A percentile compares a stretch with the other conserved stretches of the same genome.
These are phyloP conservation scores for Scarus forsteni DNA, from an alignment of 2,797 vertebrate species.

Conservation along the genomic window DNA sequence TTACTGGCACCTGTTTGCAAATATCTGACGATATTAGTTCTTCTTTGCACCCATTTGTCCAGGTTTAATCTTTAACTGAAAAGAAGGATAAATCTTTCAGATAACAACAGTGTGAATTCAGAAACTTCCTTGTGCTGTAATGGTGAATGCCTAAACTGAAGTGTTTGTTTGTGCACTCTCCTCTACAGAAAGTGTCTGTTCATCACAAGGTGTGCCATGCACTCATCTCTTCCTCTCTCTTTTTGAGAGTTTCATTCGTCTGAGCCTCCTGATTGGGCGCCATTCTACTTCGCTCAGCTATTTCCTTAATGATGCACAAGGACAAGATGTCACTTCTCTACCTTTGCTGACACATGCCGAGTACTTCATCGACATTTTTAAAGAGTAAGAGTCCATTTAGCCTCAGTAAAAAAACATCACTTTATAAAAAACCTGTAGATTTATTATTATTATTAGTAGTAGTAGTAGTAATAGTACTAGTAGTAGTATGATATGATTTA, in stretches of 20 bases:
- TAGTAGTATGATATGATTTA: too few relatives aligned
- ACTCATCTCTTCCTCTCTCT: conserved; percentile 89
- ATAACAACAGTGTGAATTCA: neutral
- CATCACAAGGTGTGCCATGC: conserved; percentile 71
- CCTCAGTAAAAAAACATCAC: neutral
- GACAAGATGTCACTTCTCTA: conserved; percentile 86
- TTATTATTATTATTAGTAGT: neutral
- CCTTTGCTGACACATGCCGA: conserved; percentile 89
- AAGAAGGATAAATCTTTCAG: neutral
- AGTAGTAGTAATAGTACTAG: too few relatives aligned
- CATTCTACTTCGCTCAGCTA: conserved; percentile 90
- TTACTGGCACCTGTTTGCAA: neutral
- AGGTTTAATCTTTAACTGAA: neutral
- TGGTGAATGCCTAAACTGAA: neutral
- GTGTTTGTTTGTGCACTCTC: neutral
- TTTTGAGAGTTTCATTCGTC: conserved; percentile 89
- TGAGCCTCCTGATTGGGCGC: conserved; percentile 91
- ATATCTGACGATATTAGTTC: neutral
- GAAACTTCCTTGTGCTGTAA: neutral
- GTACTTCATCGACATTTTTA: conserved; percentile 92
- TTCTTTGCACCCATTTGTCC: neutral
- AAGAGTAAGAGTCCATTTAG: conserved; percentile 84
- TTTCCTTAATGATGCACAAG: conserved; percentile 86
- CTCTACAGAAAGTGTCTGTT: conserved; percentile 56
- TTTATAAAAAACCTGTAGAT: too few relatives aligned